Evolutionary conservation across 1,140 invertebrate genomes (phyloP).

Genomic region (Thaumatotibia leucotreta): DNA sequence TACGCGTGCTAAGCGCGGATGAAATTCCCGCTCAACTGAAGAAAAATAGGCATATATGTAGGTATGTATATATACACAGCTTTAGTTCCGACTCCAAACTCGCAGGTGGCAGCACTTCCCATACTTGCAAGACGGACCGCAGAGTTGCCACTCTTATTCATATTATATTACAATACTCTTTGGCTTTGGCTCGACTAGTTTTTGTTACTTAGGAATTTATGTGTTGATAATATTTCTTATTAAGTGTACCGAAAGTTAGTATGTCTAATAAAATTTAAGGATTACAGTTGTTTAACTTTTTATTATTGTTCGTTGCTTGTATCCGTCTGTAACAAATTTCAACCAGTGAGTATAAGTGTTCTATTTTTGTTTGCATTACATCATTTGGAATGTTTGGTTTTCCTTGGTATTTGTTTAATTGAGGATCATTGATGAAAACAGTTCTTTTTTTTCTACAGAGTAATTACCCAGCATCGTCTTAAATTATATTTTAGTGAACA

Average conservation of each 20-base stretch:
- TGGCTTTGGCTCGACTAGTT: too few relatives aligned
- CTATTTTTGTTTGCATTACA: constrained; percentile 45
- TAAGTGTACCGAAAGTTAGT: neutral
- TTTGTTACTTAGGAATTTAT: too few relatives aligned
- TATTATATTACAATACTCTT: too few relatives aligned
- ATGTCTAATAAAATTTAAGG: neutral
- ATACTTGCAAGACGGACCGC: too few relatives aligned
- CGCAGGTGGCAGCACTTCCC: too few relatives aligned
- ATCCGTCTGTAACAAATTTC: neutral
- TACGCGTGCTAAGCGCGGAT: too few relatives aligned
- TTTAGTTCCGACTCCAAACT: too few relatives aligned
- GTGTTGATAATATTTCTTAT: too few relatives aligned
- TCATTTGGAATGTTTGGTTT: constrained; percentile 23
- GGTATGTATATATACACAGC: too few relatives aligned
- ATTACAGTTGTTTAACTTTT: neutral
- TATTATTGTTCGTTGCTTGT: neutral
- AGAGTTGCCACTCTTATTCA: too few relatives aligned
- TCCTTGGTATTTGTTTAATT: neutral
- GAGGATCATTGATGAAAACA: neutral
- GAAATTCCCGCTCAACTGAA: too few relatives aligned
- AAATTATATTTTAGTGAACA: constrained; percentile 19
- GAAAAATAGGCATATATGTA: too few relatives aligned
- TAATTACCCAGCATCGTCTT: constrained; percentile 29
- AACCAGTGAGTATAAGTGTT: constrained; percentile 4
- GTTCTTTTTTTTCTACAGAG: constrained; percentile 50